Evolutionary conservation across 2,797 vertebrate species (phyloP).

Genomic region (Coluber constrictor): DNA sequence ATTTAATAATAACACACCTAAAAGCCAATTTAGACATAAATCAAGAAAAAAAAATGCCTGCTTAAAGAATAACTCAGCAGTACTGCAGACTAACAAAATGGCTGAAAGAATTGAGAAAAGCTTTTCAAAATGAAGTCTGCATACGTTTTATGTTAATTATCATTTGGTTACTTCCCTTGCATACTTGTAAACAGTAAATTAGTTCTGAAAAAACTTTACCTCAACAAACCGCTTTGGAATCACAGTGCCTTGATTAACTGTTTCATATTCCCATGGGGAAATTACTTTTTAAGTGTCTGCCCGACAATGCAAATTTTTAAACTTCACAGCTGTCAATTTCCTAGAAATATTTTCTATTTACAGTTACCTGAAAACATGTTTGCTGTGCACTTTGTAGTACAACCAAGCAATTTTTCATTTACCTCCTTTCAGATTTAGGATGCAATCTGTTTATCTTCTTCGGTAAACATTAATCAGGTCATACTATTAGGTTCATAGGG

Average conservation of each 20-base stretch:
- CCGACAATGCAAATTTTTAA: constrained; percentile 33
- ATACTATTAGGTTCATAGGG: not conserved
- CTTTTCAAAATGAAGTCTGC: not conserved
- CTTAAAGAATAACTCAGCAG: not conserved
- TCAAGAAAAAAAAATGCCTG: not conserved
- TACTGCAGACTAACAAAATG: not conserved
- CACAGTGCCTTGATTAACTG: constrained; percentile 20
- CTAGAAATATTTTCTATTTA: constrained; percentile 24
- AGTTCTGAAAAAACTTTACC: constrained; percentile 3
- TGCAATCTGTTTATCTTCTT: not conserved
- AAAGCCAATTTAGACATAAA: not conserved
- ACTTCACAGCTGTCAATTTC: constrained; percentile 31
- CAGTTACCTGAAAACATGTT: constrained; percentile 23
- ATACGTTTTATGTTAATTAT: constrained; percentile 27
- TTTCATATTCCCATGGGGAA: constrained; percentile 36
- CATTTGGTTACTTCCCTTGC: constrained; percentile 38
- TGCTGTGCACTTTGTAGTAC: constrained; percentile 47
- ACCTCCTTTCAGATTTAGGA: not conserved
- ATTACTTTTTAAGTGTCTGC: not conserved
- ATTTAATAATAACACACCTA: not conserved
- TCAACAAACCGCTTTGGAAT: constrained; percentile 26
- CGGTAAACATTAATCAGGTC: not conserved
- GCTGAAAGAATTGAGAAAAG: constrained; percentile 6
- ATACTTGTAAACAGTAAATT: constrained; percentile 35
- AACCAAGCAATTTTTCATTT: constrained; percentile 22